phyloP scores from a whole-genome alignment of 2,797 vertebrate genomes.

The Liparis tanakae region DNA sequence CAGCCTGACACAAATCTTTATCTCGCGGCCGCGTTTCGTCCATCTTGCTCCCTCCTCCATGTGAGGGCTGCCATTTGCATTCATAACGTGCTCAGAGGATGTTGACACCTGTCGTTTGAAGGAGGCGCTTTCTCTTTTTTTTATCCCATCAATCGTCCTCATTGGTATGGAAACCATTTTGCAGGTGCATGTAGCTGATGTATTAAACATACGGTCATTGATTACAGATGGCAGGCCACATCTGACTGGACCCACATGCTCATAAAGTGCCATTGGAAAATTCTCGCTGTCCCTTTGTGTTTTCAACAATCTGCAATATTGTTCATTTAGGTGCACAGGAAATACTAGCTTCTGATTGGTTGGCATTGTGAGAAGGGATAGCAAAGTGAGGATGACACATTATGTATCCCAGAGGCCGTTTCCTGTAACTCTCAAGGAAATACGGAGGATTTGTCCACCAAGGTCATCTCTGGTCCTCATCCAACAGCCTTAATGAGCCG shows the following conservation, averaged over 20 bases:
- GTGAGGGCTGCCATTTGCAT: conserved; percentile 45
- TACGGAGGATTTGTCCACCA: conserved; percentile 27
- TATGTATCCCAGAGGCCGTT: background rate
- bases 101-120: conserved; percentile 39
- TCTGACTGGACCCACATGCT: conserved; percentile 20
- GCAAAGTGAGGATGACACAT: background rate
- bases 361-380: background rate
- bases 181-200: conserved; percentile 34
- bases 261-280: conserved; percentile 5
- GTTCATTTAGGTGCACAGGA: background rate
- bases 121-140: conserved; percentile 10
- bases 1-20: conserved; percentile 7
- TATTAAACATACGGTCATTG: conserved; percentile 57
- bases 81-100: conserved; percentile 27
- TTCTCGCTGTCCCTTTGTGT: conserved; percentile 14
- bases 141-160: conserved; percentile 33
- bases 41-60: background rate
- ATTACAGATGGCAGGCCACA: conserved; percentile 47
- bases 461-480: conserved; percentile 55
- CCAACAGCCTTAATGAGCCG: conserved; percentile 44
- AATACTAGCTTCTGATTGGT: background rate
- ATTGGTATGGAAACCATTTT: conserved; percentile 43
- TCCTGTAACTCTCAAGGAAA: conserved; percentile 1
- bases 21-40: background rate
- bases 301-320: background rate